A percentile compares a stretch with the other conserved stretches of the same genome.
Conservation (phyloP, 2,888 invertebrate genomes). For the Chrysomela aeneicollis region DNA sequence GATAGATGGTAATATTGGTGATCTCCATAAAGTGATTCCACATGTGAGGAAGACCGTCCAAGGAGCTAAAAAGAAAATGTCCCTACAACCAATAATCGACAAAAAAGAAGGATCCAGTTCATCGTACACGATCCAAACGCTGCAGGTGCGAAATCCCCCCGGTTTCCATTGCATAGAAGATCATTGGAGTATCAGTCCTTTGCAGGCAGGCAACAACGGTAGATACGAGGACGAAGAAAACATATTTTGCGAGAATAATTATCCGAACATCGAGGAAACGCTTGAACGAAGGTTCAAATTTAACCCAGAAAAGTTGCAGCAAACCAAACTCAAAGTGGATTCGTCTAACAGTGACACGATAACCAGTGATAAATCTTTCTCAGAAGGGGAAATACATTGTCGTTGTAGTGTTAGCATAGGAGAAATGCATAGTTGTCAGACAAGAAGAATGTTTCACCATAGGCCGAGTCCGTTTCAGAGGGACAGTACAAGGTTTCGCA, state of each 20-base stretch:
- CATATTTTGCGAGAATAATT: constrained; percentile 33
- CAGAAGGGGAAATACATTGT: constrained; percentile 50
- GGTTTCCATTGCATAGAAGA: not conserved
- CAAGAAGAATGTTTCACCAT: not conserved
- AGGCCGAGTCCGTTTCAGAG: constrained; percentile 4
- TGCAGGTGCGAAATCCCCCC: not conserved
- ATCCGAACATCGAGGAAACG: constrained; percentile 8
- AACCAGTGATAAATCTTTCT: constrained; percentile 34
- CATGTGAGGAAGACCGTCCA: not conserved
- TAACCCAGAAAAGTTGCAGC: not conserved
- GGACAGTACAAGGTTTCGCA: constrained; percentile 15
- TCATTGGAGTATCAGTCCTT: not conserved
- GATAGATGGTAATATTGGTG: not conserved
- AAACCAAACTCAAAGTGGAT: constrained; percentile 17
- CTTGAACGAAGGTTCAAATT: not conserved
- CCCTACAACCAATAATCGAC: not conserved
- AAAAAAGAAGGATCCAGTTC: too few relatives aligned
- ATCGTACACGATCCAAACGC: not conserved
- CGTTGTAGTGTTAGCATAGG: constrained; percentile 51
- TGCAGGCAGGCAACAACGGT: constrained; percentile 27
- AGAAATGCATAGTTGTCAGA: constrained; percentile 49
- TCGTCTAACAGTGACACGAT: constrained; percentile 35
- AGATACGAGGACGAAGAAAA: constrained; percentile 43
- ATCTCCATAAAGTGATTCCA: not conserved
- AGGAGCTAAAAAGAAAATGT: not conserved